Percentiles rank a stretch among this genome's conserved stretches.
Evolutionary conservation across 2,888 invertebrate species (phyloP).

Genomic region (Criorhina ranunculi): DNA sequence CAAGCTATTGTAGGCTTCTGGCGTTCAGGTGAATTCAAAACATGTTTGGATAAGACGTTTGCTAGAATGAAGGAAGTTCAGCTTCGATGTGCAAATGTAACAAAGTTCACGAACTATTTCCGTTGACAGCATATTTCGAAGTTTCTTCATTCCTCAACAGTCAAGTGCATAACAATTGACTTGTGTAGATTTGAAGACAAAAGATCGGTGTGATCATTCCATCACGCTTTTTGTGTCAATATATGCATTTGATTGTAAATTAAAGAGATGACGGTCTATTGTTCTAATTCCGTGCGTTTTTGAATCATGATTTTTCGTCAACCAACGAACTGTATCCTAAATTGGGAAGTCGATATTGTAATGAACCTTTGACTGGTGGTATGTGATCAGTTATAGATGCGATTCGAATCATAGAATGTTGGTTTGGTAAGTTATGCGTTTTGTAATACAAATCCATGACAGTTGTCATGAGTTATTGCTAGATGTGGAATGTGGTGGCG

Average conservation of each 20-base stretch:
- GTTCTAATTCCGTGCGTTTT: conserved; percentile 74
- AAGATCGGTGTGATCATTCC: conserved; percentile 52
- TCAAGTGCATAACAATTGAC: conserved; percentile 57
- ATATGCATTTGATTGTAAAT: conserved; percentile 60
- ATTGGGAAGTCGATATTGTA: conserved; percentile 51
- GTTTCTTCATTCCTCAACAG: conserved; percentile 56
- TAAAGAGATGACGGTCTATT: conserved; percentile 70
- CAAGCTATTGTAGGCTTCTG: neutral
- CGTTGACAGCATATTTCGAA: conserved; percentile 28
- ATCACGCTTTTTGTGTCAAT: conserved; percentile 70
- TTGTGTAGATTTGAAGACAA: conserved; percentile 20
- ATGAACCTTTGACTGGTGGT: conserved; percentile 46
- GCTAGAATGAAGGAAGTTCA: neutral
- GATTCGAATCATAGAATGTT: neutral
- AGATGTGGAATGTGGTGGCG: neutral
- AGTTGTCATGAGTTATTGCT: conserved; percentile 9
- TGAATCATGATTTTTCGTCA: conserved; percentile 57
- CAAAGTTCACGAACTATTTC: conserved; percentile 25
- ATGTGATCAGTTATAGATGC: conserved; percentile 43
- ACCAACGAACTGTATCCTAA: conserved; percentile 23
- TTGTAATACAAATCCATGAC: conserved; percentile 24
- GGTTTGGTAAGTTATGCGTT: conserved; percentile 21
- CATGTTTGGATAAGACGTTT: too few relatives aligned
- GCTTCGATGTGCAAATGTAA: neutral
- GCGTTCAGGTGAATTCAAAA: too few relatives aligned